These are phyloP conservation scores for Clunio marinus DNA, from an alignment of 2,888 invertebrate species.

Conservation along the genomic window DNA sequence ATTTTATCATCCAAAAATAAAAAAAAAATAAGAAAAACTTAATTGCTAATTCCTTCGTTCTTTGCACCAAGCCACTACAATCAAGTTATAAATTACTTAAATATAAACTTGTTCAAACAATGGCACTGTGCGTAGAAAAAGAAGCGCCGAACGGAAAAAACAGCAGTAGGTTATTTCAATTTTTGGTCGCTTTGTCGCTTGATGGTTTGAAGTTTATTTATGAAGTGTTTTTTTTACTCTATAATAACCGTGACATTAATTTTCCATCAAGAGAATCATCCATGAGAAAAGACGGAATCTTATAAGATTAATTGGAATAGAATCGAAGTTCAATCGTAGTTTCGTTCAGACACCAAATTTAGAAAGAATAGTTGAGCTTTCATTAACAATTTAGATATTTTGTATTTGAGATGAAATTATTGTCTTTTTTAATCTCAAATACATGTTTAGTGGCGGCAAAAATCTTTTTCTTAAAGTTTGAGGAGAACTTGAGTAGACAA, in stretches of 20 bases:
- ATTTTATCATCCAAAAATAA: neutral
- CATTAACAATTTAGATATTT: no score
- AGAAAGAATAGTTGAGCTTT: no score
- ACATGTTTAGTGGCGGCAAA: no score
- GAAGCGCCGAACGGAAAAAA: constrained; percentile 6
- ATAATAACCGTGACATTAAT: constrained; percentile 36
- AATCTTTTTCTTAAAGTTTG: no score
- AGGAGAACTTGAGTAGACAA: no score
- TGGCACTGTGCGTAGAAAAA: constrained; percentile 8
- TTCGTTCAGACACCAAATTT: no score
- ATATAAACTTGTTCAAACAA: neutral
- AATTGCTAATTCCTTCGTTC: neutral
- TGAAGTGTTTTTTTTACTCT: neutral
- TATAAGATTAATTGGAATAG: no score
- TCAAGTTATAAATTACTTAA: neutral
- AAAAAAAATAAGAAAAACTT: neutral
- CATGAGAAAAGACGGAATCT: no score
- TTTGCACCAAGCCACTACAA: constrained; percentile 6
- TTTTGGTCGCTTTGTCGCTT: constrained; percentile 3
- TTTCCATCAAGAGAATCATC: constrained; percentile 6
- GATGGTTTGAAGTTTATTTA: neutral
- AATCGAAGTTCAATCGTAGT: no score
- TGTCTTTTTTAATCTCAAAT: no score
- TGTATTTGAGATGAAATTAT: no score
- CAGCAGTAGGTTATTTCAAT: constrained; percentile 8